Percentiles rank a stretch among this genome's conserved stretches.
phyloP scores from a whole-genome alignment of 2,113 vertebrate species.

The Ranitomeya variabilis region DNA sequence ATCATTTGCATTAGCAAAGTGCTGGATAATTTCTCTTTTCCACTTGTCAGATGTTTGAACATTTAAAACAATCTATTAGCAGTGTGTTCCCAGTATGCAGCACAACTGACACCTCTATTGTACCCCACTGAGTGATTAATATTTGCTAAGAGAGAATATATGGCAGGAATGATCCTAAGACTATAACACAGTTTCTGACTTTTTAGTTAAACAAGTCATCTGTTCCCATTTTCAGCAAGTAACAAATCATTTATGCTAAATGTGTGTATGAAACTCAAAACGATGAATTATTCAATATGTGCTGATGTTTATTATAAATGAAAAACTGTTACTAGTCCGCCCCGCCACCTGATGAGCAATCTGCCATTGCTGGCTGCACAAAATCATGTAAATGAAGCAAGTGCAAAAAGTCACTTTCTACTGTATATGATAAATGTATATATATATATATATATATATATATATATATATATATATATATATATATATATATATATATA shows the following conservation, averaged over 20 bases:
- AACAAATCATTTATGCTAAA: slow-evolving; percentile 46
- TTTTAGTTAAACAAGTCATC: slow-evolving; percentile 20
- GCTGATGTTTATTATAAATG: slow-evolving; percentile 26
- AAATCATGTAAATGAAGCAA: slow-evolving; percentile 40
- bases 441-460: too few species aligned
- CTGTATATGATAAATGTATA: background rate
- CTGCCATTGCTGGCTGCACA: background rate
- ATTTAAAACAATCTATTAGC: background rate
- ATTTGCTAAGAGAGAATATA: background rate
- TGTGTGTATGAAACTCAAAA: slow-evolving; percentile 30
- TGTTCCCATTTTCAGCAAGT: slow-evolving; percentile 33
- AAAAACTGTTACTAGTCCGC: slow-evolving; percentile 22
- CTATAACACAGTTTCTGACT: background rate
- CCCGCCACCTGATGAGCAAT: slow-evolving; percentile 37
- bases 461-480: too few species aligned
- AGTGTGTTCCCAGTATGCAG: background rate
- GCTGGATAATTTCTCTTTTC: background rate
- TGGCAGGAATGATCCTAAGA: background rate
- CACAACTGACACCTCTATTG: background rate
- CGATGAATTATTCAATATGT: slow-evolving; percentile 47
- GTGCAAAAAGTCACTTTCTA: background rate
- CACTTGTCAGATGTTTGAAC: background rate
- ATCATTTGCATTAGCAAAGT: too few species aligned
- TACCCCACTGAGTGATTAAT: slow-evolving; percentile 9
- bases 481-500: too few species aligned